Evolutionary conservation across 1,140 invertebrate species (phyloP).

Genomic region (Diorhabda elongata): DNA sequence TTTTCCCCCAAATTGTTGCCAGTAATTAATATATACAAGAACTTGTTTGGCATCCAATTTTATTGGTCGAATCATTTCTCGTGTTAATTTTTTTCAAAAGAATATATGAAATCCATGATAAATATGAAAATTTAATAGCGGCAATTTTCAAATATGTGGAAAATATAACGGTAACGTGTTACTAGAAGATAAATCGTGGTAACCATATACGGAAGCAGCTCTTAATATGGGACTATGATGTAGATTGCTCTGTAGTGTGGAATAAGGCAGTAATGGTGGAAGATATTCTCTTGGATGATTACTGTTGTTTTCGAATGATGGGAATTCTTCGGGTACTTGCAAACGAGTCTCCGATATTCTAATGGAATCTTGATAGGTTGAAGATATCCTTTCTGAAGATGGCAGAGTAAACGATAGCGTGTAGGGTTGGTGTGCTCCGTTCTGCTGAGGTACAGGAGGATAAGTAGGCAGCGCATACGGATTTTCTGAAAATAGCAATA

Average conservation of each 20-base stretch:
- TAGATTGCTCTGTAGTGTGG: slow-evolving; percentile 30
- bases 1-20: background rate
- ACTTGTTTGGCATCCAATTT: background rate
- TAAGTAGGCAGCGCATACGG: background rate
- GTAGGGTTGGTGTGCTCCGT: background rate
- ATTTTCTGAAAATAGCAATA: background rate
- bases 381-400: slow-evolving; percentile 13
- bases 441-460: background rate
- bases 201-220: slow-evolving; percentile 37
- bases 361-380: slow-evolving; percentile 12
- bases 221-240: slow-evolving; percentile 35
- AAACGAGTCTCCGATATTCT: background rate
- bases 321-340: slow-evolving; percentile 3
- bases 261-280: slow-evolving; percentile 31
- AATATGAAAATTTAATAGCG: background rate
- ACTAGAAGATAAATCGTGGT: slow-evolving; percentile 32
- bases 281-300: slow-evolving; percentile 20
- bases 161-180: slow-evolving; percentile 29
- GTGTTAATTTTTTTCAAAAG: background rate
- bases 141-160: slow-evolving; percentile 23
- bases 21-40: background rate
- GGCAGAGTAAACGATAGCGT: slow-evolving; percentile 6
- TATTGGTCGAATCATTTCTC: background rate
- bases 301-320: background rate
- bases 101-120: background rate